These are phyloP conservation scores for Phymatocera aterrima DNA, from an alignment of 2,888 invertebrate genomes.

Conservation along the genomic window DNA sequence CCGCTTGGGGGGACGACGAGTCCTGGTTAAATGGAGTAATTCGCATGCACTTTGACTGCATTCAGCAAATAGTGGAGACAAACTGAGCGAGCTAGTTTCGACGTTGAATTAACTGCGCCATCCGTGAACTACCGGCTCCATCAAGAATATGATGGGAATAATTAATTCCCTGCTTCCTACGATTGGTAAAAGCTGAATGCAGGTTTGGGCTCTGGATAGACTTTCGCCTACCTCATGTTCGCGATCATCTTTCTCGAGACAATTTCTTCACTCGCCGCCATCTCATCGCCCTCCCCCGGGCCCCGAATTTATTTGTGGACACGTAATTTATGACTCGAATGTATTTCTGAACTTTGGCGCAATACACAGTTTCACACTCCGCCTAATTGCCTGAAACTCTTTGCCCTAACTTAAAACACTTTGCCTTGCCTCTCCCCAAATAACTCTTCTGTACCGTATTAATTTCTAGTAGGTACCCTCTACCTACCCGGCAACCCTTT, in stretches of 20 bases:
- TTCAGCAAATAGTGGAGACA: slow-evolving; percentile 66
- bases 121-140: neutral
- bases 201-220: too few relatives aligned
- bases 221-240: too few relatives aligned
- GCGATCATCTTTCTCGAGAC: neutral
- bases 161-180: neutral
- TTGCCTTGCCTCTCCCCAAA: slow-evolving; percentile 5
- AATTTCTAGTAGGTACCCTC: slow-evolving; percentile 21
- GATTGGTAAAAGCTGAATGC: neutral
- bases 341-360: slow-evolving; percentile 3
- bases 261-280: neutral
- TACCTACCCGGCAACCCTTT: slow-evolving; percentile 12
- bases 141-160: neutral
- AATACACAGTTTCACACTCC: slow-evolving; percentile 33
- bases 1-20: slow-evolving; percentile 50
- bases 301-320: neutral
- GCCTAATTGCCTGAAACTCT: slow-evolving; percentile 25
- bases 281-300: neutral
- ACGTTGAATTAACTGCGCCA: slow-evolving; percentile 50
- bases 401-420: slow-evolving; percentile 28
- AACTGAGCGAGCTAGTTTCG: slow-evolving; percentile 63
- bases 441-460: slow-evolving; percentile 32
- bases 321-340: slow-evolving; percentile 6
- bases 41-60: slow-evolving; percentile 72
- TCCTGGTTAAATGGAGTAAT: slow-evolving; percentile 68